Conservation (phyloP, 2,888 invertebrate species). For the Pseudococcus jackbeardsleyi region DNA sequence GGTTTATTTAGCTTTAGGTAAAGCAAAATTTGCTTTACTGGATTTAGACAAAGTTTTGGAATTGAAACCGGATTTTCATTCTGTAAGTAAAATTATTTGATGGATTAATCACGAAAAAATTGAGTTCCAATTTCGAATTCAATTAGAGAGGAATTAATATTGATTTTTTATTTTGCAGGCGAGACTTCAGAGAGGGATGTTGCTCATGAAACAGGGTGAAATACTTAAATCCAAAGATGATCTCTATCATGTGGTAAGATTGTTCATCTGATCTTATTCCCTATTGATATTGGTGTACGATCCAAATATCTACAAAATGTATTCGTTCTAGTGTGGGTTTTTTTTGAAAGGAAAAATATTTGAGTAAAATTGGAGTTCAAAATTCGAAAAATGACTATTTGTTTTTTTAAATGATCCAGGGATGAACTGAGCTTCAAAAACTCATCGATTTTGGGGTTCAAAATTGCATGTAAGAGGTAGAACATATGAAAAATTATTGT, state of each 20-base stretch:
- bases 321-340: too few species aligned
- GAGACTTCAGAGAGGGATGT: constrained; percentile 84
- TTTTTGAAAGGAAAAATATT: too few species aligned
- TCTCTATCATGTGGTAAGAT: constrained; percentile 86
- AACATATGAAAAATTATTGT: too few species aligned
- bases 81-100: constrained; percentile 76
- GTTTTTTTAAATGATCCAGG: too few species aligned
- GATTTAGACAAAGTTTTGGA: constrained; percentile 94
- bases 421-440: too few species aligned
- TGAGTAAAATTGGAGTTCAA: too few species aligned
- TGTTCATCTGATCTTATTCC: background rate
- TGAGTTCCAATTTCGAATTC: background rate
- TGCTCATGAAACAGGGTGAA: constrained; percentile 90
- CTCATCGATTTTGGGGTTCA: too few species aligned
- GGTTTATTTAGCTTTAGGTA: constrained; percentile 94
- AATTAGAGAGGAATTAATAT: background rate
- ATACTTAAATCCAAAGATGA: constrained; percentile 86
- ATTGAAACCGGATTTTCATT: constrained; percentile 93
- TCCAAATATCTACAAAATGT: too few species aligned
- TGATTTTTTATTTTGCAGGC: constrained; percentile 71
- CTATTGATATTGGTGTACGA: too few species aligned
- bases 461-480: too few species aligned
- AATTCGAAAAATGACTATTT: too few species aligned
- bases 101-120: background rate
- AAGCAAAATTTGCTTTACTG: constrained; percentile 92